These are phyloP conservation scores for Chamaetylas fuelleborni DNA, from an alignment of 2,113 vertebrate genomes.

Conservation along the genomic window DNA sequence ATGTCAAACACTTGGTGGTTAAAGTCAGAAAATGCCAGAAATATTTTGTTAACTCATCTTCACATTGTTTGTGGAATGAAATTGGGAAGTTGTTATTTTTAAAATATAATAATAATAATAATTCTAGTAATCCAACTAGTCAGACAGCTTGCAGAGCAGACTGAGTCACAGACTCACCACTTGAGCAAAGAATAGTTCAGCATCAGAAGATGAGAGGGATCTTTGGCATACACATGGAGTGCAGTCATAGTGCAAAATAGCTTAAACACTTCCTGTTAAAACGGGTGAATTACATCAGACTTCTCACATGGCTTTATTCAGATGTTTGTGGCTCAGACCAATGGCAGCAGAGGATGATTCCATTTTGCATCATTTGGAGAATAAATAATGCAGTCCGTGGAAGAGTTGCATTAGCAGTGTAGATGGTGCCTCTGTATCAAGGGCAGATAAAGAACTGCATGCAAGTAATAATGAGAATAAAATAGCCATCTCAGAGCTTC, in stretches of 20 bases:
- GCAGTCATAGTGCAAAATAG: neutral
- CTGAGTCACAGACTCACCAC: neutral
- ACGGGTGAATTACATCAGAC: neutral
- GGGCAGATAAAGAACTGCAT: neutral
- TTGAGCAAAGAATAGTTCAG: neutral
- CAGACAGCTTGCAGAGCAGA: neutral
- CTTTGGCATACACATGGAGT: neutral
- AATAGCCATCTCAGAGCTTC: neutral
- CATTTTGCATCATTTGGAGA: neutral
- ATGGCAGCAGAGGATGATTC: neutral
- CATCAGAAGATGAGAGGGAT: neutral
- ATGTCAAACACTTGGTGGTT: neutral
- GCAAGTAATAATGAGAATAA: neutral
- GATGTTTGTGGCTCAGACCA: neutral
- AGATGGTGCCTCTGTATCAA: neutral
- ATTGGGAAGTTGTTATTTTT: neutral
- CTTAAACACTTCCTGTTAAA: neutral
- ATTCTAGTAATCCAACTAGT: neutral
- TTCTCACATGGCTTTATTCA: neutral
- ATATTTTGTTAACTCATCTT: neutral
- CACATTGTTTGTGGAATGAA: neutral
- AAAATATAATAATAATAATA: neutral
- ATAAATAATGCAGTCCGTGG: fast-evolving
- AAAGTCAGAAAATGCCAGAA: neutral
- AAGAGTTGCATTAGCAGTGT: neutral